Evolutionary conservation across 2,888 invertebrate species (phyloP).

Genomic region (Pseudococcus longispinus): DNA sequence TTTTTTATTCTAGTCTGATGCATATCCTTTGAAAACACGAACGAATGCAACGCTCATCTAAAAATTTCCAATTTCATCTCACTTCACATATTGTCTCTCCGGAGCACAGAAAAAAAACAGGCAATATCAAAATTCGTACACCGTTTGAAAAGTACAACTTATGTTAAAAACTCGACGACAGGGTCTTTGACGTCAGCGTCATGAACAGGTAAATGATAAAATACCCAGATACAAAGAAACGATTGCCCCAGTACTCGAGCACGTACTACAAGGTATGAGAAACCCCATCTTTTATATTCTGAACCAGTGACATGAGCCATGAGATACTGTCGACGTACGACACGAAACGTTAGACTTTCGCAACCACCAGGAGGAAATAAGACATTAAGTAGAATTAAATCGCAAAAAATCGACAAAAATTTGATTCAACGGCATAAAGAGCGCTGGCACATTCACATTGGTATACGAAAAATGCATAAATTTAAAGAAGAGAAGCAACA

Average conservation of each 20-base stretch:
- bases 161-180: background rate
- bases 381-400: conserved; percentile 28
- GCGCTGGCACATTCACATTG: background rate
- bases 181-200: conserved; percentile 19
- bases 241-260: background rate
- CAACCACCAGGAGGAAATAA: conserved; percentile 9
- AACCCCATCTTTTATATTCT: background rate
- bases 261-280: background rate
- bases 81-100: background rate
- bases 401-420: conserved; percentile 14
- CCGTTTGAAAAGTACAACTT: background rate
- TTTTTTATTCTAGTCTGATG: too few relatives aligned
- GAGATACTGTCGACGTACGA: background rate
- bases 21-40: too few relatives aligned
- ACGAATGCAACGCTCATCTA: background rate
- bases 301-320: background rate
- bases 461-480: conserved; percentile 17
- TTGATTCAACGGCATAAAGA: background rate
- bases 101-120: background rate
- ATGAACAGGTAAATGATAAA: background rate
- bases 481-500: background rate
- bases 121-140: background rate
- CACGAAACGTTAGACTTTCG: background rate
- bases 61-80: background rate
- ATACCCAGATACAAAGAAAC: background rate